phyloP scores from a whole-genome alignment of 2,888 invertebrate species.

The Tanypteryx hageni region DNA sequence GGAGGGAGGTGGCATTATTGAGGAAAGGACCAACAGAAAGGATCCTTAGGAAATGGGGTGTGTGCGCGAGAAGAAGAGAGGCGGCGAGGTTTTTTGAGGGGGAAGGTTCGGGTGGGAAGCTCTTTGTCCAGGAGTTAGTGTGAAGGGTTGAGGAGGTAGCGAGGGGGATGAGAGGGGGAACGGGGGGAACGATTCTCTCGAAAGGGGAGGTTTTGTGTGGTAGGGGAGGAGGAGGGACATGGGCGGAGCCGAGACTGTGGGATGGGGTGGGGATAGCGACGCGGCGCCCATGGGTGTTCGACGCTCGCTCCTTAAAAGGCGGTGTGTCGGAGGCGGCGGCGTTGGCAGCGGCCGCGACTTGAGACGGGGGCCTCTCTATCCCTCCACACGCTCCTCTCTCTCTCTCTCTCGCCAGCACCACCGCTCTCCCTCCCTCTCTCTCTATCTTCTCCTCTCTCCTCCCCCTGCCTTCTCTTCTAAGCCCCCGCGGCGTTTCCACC shows the following conservation, averaged over 20 bases:
- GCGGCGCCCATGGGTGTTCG: slow-evolving; percentile 62
- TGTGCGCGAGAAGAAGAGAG: neutral
- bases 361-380: slow-evolving; percentile 18
- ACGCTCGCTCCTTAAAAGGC: slow-evolving; percentile 66
- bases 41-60: neutral
- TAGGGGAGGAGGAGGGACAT: slow-evolving; percentile 13
- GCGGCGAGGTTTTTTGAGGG: neutral
- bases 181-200: neutral
- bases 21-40: slow-evolving; percentile 35
- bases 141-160: neutral
- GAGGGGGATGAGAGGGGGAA: neutral
- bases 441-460: neutral
- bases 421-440: neutral
- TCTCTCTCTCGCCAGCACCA: neutral
- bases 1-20: slow-evolving; percentile 21
- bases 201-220: neutral
- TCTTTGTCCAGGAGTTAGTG: slow-evolving; percentile 49
- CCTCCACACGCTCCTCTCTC: neutral
- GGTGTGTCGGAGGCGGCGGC: slow-evolving; percentile 60
- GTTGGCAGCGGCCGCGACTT: slow-evolving; percentile 64
- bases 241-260: slow-evolving; percentile 37
- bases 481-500: neutral
- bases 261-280: slow-evolving; percentile 19
- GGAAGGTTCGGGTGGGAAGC: neutral
- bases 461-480: neutral